Conservation (phyloP, 2,113 vertebrate genomes). For the Micronycteris hirsuta region DNA sequence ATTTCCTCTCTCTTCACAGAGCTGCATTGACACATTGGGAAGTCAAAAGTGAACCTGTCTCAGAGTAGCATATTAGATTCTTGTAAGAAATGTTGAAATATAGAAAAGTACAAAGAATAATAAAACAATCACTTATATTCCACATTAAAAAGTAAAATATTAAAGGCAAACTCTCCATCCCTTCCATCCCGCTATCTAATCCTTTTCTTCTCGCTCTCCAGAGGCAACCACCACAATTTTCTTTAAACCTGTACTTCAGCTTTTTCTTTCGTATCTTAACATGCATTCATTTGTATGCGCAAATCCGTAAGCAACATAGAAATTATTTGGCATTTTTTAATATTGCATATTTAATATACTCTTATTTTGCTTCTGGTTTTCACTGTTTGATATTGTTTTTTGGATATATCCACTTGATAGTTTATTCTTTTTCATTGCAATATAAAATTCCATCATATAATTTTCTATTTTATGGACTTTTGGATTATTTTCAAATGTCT, state of each 20-base stretch:
- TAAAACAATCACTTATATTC: neutral
- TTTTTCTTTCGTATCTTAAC: neutral
- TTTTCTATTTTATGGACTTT: neutral
- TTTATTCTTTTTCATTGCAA: neutral
- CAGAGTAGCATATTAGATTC: neutral
- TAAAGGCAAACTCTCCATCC: neutral
- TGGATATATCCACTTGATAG: neutral
- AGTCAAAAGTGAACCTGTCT: neutral
- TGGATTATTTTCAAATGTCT: neutral
- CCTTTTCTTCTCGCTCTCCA: neutral
- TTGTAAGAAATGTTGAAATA: neutral
- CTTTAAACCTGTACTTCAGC: neutral
- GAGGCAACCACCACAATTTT: neutral
- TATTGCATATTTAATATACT: neutral
- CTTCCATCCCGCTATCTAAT: neutral
- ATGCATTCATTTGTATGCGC: neutral
- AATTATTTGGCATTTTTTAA: neutral
- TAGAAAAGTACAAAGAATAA: conserved; percentile 2
- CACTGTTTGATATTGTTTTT: neutral
- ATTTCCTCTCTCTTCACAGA: neutral
- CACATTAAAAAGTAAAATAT: conserved; percentile 10
- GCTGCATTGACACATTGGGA: neutral
- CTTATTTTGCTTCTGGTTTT: neutral
- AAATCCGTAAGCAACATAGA: neutral
- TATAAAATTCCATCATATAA: neutral